Base-by-base conservation (phyloP, 2,113 vertebrate genomes). In the Corynorhinus townsendii region DNA sequence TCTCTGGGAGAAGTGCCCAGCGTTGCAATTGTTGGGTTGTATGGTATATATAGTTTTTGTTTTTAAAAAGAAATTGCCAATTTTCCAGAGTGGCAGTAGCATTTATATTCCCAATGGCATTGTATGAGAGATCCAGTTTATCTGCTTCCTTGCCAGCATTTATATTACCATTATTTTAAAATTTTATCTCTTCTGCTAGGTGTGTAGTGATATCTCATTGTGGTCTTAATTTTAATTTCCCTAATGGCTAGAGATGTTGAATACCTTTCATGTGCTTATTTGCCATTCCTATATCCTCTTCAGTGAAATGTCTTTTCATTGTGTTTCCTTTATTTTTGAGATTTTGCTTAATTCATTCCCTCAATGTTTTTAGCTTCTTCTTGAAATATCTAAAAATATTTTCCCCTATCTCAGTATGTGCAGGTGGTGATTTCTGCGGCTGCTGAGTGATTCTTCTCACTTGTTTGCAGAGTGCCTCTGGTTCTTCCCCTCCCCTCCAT, bases 401-500 rank as follows among this genome's bases (percentile, higher is more conserved):
- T 43, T 3, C 19, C 40, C 28, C 4, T 7, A 0, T 76, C 76
- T 52, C 43, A 66, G 14, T 33, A 24, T 47, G 10, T 88, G 11
- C 8, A 54, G 35, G 19, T 35, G 80, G 22, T 28, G 43, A 47
- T 35, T 86, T 90, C 59, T 79, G 9, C 2, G 24, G n/a, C 2
- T 69, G 15, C 52, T 38, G 33, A 73, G 35, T 24, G 20, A 8
- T n/a, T 43, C 80, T 83, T 89, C 14, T 72, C 5, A 7, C 5
- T 33, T 40, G 22, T 52, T 66, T 92, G 72, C 47, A 28, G 3
- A 59, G 17, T 26, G 1, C 30, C 5, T 10, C 24, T 54, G 2
- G 3, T 54, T 69, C 72, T 7, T 45, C 35, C 11, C 12, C 10
- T 26, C 11, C 11, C 30, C 7, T 28, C 4, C 0, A 0, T 45